Evolutionary conservation across 1,140 invertebrate species (phyloP).

Genomic region (Lepeophtheirus salmonis): DNA sequence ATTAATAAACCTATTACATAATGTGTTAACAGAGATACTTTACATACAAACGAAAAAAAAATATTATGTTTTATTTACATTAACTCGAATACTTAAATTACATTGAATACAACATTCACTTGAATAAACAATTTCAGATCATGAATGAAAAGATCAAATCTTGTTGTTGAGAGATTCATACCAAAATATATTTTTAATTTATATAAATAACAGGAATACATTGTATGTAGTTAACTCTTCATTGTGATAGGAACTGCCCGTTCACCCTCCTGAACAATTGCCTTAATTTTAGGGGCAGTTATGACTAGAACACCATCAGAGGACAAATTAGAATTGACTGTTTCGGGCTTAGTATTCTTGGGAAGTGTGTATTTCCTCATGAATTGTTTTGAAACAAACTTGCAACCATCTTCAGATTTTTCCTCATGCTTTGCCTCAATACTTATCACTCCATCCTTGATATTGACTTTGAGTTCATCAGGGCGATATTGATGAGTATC

Average conservation of each 20-base stretch:
- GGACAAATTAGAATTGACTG: constrained; percentile 14
- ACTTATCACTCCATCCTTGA: constrained; percentile 1
- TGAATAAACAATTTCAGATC: too few species aligned
- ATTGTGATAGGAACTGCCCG: constrained; percentile 11
- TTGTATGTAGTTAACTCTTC: not conserved
- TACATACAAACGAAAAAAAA: too few species aligned
- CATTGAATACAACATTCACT: too few species aligned
- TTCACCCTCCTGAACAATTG: not conserved
- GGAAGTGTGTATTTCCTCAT: constrained; percentile 16
- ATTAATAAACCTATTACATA: too few species aligned
- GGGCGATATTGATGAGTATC: constrained; percentile 11
- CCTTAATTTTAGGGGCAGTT: not conserved
- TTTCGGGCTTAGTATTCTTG: constrained; percentile 3
- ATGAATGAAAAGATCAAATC: too few species aligned
- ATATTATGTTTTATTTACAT: too few species aligned
- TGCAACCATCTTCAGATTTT: constrained; percentile 5
- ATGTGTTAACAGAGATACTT: too few species aligned
- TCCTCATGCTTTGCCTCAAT: constrained; percentile 13
- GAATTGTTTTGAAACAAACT: constrained; percentile 13
- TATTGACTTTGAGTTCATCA: constrained; percentile 16
- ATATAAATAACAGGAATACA: too few species aligned
- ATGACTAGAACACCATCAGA: constrained; percentile 17
- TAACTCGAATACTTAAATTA: too few species aligned
- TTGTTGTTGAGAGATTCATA: too few species aligned
- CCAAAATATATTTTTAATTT: too few species aligned